Evolutionary conservation across 2,888 invertebrate species (phyloP).

Genomic region (Uropetala carovei): DNA sequence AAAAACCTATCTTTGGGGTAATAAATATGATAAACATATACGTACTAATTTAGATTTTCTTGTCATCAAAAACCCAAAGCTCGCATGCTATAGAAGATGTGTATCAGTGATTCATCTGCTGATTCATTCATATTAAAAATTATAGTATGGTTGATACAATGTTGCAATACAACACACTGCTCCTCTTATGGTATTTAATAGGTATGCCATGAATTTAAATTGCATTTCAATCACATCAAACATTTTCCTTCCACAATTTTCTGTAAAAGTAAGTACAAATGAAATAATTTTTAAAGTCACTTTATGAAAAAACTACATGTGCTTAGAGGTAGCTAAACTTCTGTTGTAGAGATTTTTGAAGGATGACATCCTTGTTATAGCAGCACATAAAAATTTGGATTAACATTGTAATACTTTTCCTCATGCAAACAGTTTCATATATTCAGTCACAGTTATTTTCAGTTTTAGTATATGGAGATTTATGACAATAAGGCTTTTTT

Average conservation of each 20-base stretch:
- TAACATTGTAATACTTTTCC: conserved; percentile 16
- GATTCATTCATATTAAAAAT: conserved; percentile 21
- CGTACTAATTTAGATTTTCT: conserved; percentile 1
- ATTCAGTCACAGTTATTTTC: conserved; percentile 45
- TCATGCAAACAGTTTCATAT: conserved; percentile 14
- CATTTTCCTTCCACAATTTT: conserved; percentile 30
- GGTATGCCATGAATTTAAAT: conserved; percentile 38
- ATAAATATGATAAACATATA: not conserved
- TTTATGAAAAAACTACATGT: conserved; percentile 34
- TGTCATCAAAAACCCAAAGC: not conserved
- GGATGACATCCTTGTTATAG: conserved; percentile 30
- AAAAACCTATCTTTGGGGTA: not conserved
- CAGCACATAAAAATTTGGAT: conserved; percentile 45
- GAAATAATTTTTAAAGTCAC: not conserved
- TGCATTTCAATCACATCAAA: conserved; percentile 49
- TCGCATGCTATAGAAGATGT: conserved; percentile 43
- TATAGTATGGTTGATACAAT: conserved; percentile 16
- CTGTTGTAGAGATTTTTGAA: not conserved
- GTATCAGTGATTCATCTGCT: conserved; percentile 24
- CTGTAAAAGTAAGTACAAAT: conserved; percentile 55
- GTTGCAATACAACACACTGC: conserved; percentile 2
- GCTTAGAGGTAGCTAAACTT: conserved; percentile 33
- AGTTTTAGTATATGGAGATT: conserved; percentile 44
- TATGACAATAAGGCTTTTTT: conserved; percentile 63
- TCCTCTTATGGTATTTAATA: conserved; percentile 40